Percentiles rank a stretch among this genome's conserved stretches.
Evolutionary conservation across 2,113 vertebrate genomes (phyloP).

Genomic region (Rhynchopsitta pachyrhyncha): DNA sequence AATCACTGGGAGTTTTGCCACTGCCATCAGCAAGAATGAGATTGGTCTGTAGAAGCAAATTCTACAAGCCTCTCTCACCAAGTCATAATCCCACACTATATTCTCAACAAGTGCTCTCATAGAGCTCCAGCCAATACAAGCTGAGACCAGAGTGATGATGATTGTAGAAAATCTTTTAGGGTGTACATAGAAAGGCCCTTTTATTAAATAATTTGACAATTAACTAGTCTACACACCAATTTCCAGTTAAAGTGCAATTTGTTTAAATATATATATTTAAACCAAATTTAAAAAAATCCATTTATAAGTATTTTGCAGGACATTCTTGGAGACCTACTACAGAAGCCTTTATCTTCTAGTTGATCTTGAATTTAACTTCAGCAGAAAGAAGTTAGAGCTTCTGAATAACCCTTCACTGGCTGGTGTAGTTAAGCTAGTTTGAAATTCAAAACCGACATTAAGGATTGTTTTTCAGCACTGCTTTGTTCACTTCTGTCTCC

Average conservation of each 20-base stretch:
- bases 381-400: neutral
- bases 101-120: neutral
- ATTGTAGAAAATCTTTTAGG: neutral
- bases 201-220: conserved; percentile 17
- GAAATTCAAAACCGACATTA: neutral
- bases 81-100: conserved; percentile 1
- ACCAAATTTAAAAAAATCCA: neutral
- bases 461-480: neutral
- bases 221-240: neutral
- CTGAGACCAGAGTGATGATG: conserved; percentile 19
- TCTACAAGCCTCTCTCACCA: neutral
- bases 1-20: conserved; percentile 27
- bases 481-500: neutral
- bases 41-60: neutral
- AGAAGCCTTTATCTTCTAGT: neutral
- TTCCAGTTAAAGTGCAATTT: neutral
- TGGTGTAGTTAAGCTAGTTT: neutral
- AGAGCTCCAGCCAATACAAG: conserved; percentile 40
- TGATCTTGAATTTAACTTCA: neutral
- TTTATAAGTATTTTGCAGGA: neutral
- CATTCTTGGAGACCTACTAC: neutral
- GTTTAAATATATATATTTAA: neutral
- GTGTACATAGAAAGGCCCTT: conserved; percentile 12
- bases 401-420: neutral
- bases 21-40: neutral